Evolutionary conservation across 2,113 vertebrate genomes (phyloP), one percentile per base, ranked within the genome.

Genomic region (Bolborhynchus lineola): DNA sequence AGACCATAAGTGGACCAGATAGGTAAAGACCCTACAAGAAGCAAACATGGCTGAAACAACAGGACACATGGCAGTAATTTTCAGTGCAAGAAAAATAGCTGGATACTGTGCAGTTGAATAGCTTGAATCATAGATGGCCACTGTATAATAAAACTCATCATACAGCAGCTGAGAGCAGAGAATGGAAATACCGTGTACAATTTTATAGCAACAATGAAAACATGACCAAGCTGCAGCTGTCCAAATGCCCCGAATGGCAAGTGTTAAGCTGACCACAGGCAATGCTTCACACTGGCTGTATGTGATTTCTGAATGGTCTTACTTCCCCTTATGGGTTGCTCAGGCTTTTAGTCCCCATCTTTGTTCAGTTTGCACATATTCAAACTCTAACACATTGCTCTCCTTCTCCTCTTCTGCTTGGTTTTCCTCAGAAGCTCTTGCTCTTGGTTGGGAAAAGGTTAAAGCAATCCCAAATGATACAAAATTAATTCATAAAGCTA

Each of bases 291-390:
- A 31, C 19, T 31, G 9, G 31, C 18, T 7, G 57, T 50, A 82
- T 59, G 35, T 24, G 26, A 44, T 75, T 86, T 78, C 16, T 33
- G 6, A 86, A 49, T 42, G 24, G n/a, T 11, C 33, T 31, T 50
- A 11, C n/a, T 39, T 33, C 10, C 7, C 10, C 2, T 7, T 16
- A 20, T 0, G 0, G 31, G 21, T 2, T 39, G 25, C 28, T 44
- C 60, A 60, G 35, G 59, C n/a, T 52, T 47, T 71, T 16, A 55
- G 29, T 37, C 21, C 28, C n/a, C n/a, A 26, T 21, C 23, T 53
- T 68, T 47, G 44, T 67, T 14, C 18, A 37, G 7, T 3, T 3
- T 42, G 9, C 26, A 46, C 6, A 1, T 7, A 14, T 52, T 62
- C 68, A 33, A 47, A 52, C 13, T 71, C 25, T 21, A 85, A 72